Base-by-base conservation (phyloP, 2,888 invertebrate species). In the Ellobium chinense region DNA sequence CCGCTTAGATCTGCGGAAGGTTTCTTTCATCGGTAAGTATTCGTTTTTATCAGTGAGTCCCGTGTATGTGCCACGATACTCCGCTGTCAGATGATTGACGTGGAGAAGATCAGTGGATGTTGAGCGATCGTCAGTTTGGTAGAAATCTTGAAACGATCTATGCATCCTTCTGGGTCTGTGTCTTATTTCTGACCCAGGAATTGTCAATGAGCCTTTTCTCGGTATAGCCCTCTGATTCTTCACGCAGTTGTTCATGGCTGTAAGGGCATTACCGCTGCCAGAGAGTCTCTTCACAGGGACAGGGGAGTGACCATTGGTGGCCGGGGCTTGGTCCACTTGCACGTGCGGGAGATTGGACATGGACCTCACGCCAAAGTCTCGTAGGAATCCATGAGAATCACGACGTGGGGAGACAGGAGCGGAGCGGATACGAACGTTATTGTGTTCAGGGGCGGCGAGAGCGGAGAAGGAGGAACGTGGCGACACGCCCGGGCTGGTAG, bases 371-470 rank as follows among this genome's bases (percentile, higher is more conserved):
- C 83, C 82, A 72, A 83, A 82, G 24, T 80, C 83, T 72, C 74
- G 68, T 21, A 83, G 36, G 29, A 84, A 81, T 18, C 82, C 83
- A 62, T 80, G 85, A 4, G 84, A 75, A 78, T 90, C 89, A 62
- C 87, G 87, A 68, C 85, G 83, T 0, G 90, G 89, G 31, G 89
- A 88, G 7, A 85, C 89, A 0, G 89, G 90, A 9, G 87, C 88
- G 2, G 89, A 89, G 24, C 85, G 80, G 18, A 83, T 76, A 18
- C 76, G 73, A 4, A 81, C 82, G 27, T 80, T 80, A 63, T 76
- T 81, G 31, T 66, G 84, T 36, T 82, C 82, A 1, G 85, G 85
- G 14, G 86, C 86, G 4, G 84, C 80, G 14, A 88, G 81, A 21
- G 84, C 82, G 14, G 84, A 80, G 18, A 83, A 80, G 2, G 88